These are phyloP conservation scores for Sesamia nonagrioides DNA, from an alignment of 1,140 invertebrate genomes.

Conservation along the genomic window DNA sequence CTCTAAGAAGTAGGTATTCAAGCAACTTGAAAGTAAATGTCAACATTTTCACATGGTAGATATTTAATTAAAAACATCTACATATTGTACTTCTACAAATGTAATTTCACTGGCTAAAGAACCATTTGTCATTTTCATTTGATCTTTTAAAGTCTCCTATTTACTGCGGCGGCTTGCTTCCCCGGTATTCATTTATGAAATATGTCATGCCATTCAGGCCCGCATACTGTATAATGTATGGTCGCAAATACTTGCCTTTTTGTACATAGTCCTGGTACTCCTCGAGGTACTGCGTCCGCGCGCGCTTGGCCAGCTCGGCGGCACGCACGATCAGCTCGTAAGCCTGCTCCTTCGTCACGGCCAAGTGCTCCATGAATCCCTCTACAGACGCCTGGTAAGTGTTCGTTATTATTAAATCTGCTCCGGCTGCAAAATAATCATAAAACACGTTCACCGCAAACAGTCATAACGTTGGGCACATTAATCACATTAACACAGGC, in stretches of 20 bases:
- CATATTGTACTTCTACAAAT: slow-evolving; percentile 16
- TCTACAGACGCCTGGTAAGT: slow-evolving; percentile 96
- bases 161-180: slow-evolving; percentile 24
- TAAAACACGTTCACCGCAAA: slow-evolving; percentile 51
- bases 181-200: slow-evolving; percentile 36
- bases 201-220: slow-evolving; percentile 21
- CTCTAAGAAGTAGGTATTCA: too few species aligned
- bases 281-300: slow-evolving; percentile 88
- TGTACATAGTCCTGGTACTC: slow-evolving; percentile 85
- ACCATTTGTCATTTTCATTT: slow-evolving; percentile 45
- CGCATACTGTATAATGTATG: slow-evolving; percentile 22
- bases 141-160: slow-evolving; percentile 46
- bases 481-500: slow-evolving; percentile 58
- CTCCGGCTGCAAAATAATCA: slow-evolving; percentile 89
- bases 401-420: slow-evolving; percentile 94
- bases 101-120: slow-evolving; percentile 27
- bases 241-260: slow-evolving; percentile 65
- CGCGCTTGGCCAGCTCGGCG: slow-evolving; percentile 90
- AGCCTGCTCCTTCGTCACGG: slow-evolving; percentile 89
- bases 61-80: slow-evolving; percentile 6
- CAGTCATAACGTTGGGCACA: slow-evolving; percentile 44
- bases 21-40: too few species aligned
- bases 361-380: slow-evolving; percentile 92
- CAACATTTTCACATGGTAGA: too few species aligned
- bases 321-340: slow-evolving; percentile 91